A percentile compares a stretch with the other conserved stretches of the same genome.
These are phyloP conservation scores for Sycophaga agraensis DNA, from an alignment of 1,140 invertebrate genomes.

Conservation along the genomic window DNA sequence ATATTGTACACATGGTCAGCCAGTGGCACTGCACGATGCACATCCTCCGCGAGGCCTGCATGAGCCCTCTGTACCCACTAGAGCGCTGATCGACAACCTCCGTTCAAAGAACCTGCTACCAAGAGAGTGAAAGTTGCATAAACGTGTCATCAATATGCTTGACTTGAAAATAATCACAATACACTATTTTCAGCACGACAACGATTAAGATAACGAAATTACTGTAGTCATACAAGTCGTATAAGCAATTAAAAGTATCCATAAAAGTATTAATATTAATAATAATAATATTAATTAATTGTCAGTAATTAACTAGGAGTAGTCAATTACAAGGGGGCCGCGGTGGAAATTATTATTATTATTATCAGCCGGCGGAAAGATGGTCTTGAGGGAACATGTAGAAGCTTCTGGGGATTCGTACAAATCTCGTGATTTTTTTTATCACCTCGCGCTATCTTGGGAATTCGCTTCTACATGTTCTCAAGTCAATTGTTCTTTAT, in stretches of 20 bases:
- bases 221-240: constrained; percentile 8
- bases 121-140: not conserved
- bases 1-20: too few relatives aligned
- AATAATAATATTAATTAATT: not conserved
- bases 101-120: too few relatives aligned
- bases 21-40: too few relatives aligned
- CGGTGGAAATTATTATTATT: not conserved
- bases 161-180: not conserved
- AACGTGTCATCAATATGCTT: not conserved
- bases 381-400: constrained; percentile 9
- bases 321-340: constrained; percentile 6
- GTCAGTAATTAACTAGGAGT: constrained; percentile 1
- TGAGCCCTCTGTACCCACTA: too few relatives aligned
- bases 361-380: constrained; percentile 4
- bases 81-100: too few relatives aligned
- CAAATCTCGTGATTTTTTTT: not conserved
- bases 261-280: constrained; percentile 5
- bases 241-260: constrained; percentile 6
- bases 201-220: constrained; percentile 4
- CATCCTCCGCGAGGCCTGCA: too few relatives aligned
- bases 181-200: constrained; percentile 1
- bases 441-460: not conserved
- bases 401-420: not conserved
- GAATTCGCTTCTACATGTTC: constrained; percentile 9
- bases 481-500: not conserved